Evolutionary conservation across 1,140 invertebrate genomes (phyloP).

Genomic region (Lordiphosa collinella): DNA sequence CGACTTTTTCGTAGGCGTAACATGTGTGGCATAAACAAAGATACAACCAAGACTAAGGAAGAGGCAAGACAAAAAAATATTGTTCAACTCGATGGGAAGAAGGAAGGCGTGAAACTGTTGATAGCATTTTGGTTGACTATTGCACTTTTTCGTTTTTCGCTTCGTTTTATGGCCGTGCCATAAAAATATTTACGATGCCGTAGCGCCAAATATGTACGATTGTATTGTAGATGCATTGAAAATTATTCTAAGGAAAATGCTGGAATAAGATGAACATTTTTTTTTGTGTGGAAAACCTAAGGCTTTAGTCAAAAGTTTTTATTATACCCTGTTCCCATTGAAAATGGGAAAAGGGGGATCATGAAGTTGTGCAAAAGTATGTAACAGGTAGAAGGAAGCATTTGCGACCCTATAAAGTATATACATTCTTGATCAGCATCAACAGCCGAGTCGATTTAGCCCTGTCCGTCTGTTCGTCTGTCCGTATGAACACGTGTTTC

Average conservation of each 20-base stretch:
- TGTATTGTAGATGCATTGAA: not conserved
- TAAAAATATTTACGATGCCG: constrained; percentile 53
- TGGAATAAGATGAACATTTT: not conserved
- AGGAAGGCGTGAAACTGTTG: constrained; percentile 51
- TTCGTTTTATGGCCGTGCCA: constrained; percentile 37
- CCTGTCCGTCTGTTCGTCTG: no score
- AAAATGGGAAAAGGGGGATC: no score
- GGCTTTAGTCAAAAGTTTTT: no score
- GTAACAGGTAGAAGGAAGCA: no score
- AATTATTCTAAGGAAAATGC: constrained; percentile 12
- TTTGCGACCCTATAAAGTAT: no score
- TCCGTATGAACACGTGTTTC: no score
- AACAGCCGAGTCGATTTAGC: no score
- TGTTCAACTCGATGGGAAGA: constrained; percentile 22
- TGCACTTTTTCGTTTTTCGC: constrained; percentile 39
- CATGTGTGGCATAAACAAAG: constrained; percentile 56
- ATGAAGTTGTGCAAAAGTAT: no score
- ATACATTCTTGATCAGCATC: no score
- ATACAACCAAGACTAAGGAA: not conserved
- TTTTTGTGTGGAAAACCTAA: no score
- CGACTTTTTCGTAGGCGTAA: constrained; percentile 48
- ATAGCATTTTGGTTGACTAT: constrained; percentile 44
- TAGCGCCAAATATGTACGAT: constrained; percentile 40
- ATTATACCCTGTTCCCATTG: no score
- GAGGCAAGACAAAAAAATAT: constrained; percentile 6